Base-by-base conservation (phyloP, 2,797 vertebrate genomes). In the Siniperca scherzeri region DNA sequence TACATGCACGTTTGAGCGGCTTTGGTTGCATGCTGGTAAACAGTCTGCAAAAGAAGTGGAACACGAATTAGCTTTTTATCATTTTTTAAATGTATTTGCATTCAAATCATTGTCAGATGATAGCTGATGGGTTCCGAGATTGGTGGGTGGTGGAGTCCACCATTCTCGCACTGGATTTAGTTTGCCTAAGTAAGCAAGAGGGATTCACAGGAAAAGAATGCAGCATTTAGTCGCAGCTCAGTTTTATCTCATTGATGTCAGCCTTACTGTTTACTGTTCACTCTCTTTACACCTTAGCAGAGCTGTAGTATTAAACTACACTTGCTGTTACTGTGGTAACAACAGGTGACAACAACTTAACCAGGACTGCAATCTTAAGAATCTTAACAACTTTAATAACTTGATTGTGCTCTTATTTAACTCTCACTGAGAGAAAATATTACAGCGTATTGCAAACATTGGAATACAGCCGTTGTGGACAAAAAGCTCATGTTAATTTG, bases 251-350 rank as follows among this genome's bases (percentile, higher is more conserved):
- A 46, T 53, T 59, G 19, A 75, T 56, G 27, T 46, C 61, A 67
- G 25, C 27, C 40, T 46, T 4, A 9, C 17, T 40, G 40, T 67
- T 73, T 16, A 59, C 55, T 40, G 8, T 60, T 53, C 30, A 38
- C 40, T 62, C 27, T 42, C 22, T 60, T 59, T 5, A 30, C 17
- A 14, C 25, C 0, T 1, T 52, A 4, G 40, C 1, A 52, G 50
- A 44, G 25, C 53, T 53, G 27, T 67, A 38, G 7, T 59, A 40
- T 65, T 25, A 55, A 70, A 44, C 21, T 21, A 21, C 14, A 44
- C 8, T 22, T 52, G 48, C 22, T 27, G 78, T 87, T 88, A 48
- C 64, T 42, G 80, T 1, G 22, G 68, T 30, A 70, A 87, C 74
- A 4, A 17, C 3, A 3, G 16, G 16, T 42, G 13, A 64, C 27